A percentile compares a stretch with the other conserved stretches of the same genome.
Conservation (phyloP, 2,113 vertebrate genomes). For the Zootoca vivipara region DNA sequence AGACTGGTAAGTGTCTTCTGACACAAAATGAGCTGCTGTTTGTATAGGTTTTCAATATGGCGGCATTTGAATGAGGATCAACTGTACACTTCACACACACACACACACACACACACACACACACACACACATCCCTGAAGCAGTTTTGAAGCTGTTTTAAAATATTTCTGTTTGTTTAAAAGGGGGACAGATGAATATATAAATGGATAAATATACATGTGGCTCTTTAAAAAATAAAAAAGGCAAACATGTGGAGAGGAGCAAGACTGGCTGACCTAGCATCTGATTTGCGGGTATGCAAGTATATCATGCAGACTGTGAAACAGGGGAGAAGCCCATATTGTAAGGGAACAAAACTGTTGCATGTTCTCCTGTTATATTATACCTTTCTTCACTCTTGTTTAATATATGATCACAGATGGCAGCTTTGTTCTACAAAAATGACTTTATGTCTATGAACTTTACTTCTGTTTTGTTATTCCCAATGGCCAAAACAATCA, state of each 20-base stretch:
- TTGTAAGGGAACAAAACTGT: not conserved
- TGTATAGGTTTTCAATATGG: not conserved
- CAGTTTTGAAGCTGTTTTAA: not conserved
- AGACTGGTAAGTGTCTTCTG: not conserved
- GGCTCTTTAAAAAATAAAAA: not conserved
- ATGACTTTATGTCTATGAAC: not conserved
- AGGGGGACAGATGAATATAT: not conserved
- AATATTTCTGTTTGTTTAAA: not conserved
- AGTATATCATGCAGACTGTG: not conserved
- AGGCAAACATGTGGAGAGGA: not conserved
- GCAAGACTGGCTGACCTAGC: not conserved
- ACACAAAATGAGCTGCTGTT: not conserved
- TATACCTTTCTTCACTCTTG: not conserved
- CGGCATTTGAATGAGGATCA: not conserved
- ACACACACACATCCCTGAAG: not conserved
- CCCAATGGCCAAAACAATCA: not conserved
- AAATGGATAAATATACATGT: not conserved
- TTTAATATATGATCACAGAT: not conserved
- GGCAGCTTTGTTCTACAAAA: not conserved
- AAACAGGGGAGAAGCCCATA: not conserved
- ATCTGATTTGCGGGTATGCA: not conserved
- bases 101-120: too few species aligned
- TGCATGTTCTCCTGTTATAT: not conserved
- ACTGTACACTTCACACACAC: too few species aligned
- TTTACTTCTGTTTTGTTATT: not conserved